These are phyloP conservation scores for Neotoxoptera formosana DNA, from an alignment of 1,140 invertebrate genomes.

Conservation along the genomic window DNA sequence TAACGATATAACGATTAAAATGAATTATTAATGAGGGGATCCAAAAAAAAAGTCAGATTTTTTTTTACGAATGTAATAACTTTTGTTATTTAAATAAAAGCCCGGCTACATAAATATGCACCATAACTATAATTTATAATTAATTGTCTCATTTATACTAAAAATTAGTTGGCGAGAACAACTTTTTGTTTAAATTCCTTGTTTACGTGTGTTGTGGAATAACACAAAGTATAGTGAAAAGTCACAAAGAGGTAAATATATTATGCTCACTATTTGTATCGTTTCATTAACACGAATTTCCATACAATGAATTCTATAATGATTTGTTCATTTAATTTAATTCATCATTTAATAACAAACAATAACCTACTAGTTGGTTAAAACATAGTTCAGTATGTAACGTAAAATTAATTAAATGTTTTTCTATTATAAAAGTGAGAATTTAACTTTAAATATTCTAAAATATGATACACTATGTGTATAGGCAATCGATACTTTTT, in stretches of 20 bases:
- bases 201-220: neutral
- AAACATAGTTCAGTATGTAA: neutral
- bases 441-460: neutral
- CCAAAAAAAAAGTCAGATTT: conserved; percentile 9
- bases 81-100: conserved; percentile 33
- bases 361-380: neutral
- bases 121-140: conserved; percentile 24
- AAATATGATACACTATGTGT: neutral
- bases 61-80: conserved; percentile 15
- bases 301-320: neutral
- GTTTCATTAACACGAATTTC: neutral
- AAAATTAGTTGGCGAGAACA: neutral
- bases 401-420: neutral
- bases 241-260: neutral
- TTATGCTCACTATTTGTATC: neutral
- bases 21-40: conserved; percentile 40
- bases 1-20: conserved; percentile 30
- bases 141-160: conserved; percentile 17
- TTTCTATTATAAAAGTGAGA: neutral
- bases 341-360: neutral
- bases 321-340: too few relatives aligned
- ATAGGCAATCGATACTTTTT: neutral
- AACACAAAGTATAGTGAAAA: neutral
- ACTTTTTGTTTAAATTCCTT: conserved; percentile 17
- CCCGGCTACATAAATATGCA: neutral